Conservation (phyloP, 53 echinoderm and acorn worm species). For the Holothuria scabra region DNA sequence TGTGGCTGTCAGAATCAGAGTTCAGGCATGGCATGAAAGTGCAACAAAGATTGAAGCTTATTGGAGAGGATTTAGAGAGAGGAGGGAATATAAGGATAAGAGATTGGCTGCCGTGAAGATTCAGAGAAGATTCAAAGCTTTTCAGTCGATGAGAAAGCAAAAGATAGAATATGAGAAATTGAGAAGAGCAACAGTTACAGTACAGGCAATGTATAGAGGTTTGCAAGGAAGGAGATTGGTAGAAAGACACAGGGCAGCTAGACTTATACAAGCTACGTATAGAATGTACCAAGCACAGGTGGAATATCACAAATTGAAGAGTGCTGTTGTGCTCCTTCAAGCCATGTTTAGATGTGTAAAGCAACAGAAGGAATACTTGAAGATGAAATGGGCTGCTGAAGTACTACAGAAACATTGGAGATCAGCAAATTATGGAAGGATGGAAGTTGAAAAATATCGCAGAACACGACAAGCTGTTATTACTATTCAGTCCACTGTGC, state of each 20-base stretch:
- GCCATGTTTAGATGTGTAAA: slow-evolving; percentile 55
- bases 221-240: slow-evolving; percentile 52
- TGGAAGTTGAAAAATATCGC: slow-evolving; percentile 25
- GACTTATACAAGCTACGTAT: slow-evolving; percentile 76
- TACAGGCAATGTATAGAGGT: slow-evolving; percentile 66
- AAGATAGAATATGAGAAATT: slow-evolving; percentile 15
- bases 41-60: slow-evolving; percentile 63
- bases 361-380: slow-evolving; percentile 43
- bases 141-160: slow-evolving; percentile 18
- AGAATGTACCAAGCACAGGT: slow-evolving; percentile 51
- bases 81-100: slow-evolving; percentile 39
- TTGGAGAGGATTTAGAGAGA: slow-evolving; percentile 55
- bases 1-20: slow-evolving; percentile 44
- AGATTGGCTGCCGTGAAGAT: slow-evolving; percentile 36
- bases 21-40: slow-evolving; percentile 55
- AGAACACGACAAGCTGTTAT: slow-evolving; percentile 37
- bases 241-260: slow-evolving; percentile 69
- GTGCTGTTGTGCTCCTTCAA: slow-evolving; percentile 70
- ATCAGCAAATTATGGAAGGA: slow-evolving; percentile 30
- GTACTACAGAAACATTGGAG: slow-evolving; percentile 57
- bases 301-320: slow-evolving; percentile 51
- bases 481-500: slow-evolving; percentile 47
- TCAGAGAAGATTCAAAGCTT: slow-evolving; percentile 60
- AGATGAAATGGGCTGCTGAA: slow-evolving; percentile 37
- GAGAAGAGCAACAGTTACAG: slow-evolving; percentile 59